These are phyloP conservation scores for Tetramorium bicarinatum DNA, from an alignment of 2,888 invertebrate species.

Conservation along the genomic window DNA sequence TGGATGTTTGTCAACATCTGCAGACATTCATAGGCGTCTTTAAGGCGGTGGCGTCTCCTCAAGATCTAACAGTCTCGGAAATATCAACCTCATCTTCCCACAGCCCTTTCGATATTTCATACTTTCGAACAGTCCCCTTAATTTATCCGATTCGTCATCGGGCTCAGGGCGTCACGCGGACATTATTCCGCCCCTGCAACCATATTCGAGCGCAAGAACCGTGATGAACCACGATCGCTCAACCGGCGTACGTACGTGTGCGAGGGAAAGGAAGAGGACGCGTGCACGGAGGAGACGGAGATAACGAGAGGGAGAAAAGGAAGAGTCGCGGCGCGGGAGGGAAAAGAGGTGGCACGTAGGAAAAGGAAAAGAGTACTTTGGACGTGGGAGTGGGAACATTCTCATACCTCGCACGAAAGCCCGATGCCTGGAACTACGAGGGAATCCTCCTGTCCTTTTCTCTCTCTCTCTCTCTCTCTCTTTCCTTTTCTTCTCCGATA, in stretches of 20 bases:
- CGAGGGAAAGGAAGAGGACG: constrained; percentile 14
- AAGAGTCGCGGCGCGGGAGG: constrained; percentile 56
- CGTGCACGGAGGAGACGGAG: constrained; percentile 26
- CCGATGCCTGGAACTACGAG: constrained; percentile 71
- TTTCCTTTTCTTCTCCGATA: constrained; percentile 65
- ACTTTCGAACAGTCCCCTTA: neutral
- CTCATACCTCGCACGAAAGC: constrained; percentile 81
- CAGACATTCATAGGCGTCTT: neutral
- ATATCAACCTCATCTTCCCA: neutral
- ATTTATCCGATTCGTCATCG: neutral
- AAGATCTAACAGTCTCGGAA: neutral
- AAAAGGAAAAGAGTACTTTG: constrained; percentile 83
- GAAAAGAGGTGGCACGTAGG: constrained; percentile 62
- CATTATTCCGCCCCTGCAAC: constrained; percentile 13
- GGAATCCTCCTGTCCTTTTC: constrained; percentile 52
- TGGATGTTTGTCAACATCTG: constrained; percentile 26
- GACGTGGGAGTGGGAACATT: constrained; percentile 86
- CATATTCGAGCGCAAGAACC: constrained; percentile 42
- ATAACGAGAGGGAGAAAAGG: constrained; percentile 45
- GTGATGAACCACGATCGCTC: constrained; percentile 47
- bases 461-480: constrained; percentile 53
- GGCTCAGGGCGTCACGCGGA: neutral
- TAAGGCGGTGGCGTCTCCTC: neutral
- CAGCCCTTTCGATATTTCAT: neutral
- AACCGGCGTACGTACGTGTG: constrained; percentile 17